Conservation (phyloP, 1,140 invertebrate genomes). For the Drosophila murphyi region DNA sequence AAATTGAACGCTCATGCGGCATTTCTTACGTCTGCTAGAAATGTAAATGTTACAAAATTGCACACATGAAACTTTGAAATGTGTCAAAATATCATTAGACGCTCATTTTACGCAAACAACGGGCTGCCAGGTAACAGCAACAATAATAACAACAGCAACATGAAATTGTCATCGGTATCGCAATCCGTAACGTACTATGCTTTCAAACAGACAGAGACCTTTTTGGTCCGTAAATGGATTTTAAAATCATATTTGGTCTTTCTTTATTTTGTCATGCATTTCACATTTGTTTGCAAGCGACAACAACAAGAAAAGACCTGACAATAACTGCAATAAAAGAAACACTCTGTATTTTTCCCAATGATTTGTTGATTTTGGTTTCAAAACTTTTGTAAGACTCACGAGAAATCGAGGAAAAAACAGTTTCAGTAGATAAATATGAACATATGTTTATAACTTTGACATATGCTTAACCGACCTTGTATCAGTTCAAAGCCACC, state of each 20-base stretch:
- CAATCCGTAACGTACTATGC: constrained; percentile 49
- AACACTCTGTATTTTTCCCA: constrained; percentile 27
- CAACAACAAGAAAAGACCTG: constrained; percentile 8
- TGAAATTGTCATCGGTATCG: constrained; percentile 43
- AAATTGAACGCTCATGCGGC: constrained; percentile 35
- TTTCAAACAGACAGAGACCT: constrained; percentile 27
- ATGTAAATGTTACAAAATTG: constrained; percentile 64
- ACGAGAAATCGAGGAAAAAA: constrained; percentile 31
- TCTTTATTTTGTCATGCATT: constrained; percentile 41
- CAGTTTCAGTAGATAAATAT: constrained; percentile 4
- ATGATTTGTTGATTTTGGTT: constrained; percentile 49
- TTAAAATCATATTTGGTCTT: constrained; percentile 49
- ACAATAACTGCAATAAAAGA: constrained; percentile 28
- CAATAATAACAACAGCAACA: constrained; percentile 15
- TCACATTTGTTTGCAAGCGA: constrained; percentile 16
- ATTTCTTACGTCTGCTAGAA: constrained; percentile 42
- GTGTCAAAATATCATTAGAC: constrained; percentile 57
- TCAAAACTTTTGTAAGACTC: constrained; percentile 28
- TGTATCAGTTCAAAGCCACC: constrained; percentile 52
- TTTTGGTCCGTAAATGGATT: constrained; percentile 46
- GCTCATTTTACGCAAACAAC: constrained; percentile 57
- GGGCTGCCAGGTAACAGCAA: constrained; percentile 7
- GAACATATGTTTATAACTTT: constrained; percentile 16
- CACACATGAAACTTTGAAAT: constrained; percentile 61
- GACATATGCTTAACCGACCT: constrained; percentile 32